Base-by-base conservation (phyloP, 2,797 vertebrate species). In the Paratrypauchen microcephalus region DNA sequence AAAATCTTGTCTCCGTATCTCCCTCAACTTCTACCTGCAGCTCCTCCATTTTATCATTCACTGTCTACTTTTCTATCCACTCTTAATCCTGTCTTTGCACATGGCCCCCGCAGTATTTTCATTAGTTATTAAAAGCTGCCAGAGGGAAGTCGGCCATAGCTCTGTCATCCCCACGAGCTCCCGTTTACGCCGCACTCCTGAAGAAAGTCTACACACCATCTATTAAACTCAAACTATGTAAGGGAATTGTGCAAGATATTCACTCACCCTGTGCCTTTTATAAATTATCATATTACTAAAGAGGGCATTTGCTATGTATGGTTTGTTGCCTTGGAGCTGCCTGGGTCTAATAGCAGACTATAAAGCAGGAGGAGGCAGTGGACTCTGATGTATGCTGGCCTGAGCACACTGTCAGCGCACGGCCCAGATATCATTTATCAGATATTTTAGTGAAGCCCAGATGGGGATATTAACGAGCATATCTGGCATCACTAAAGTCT, bases 91-190 rank as follows among this genome's bases (percentile, higher is more conserved):
- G 76, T 86, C 77, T 86, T 80, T 81, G 80, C 78, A 86, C 89
- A 89, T 84, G 78, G 55, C 74, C 79, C 83, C 80, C 83, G 55
- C 77, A 68, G 82, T 87, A 79, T 86, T 85, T 88, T 87, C 86
- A 85, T 89, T 88, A 86, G 84, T 88, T 87, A 92, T 91, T 91
- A 91, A 91, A 89, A 87, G 84, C 89, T 87, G 86, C 85, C 90
- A 86, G 68, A 69, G 58, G 15, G n/a, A 68, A 72, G 83, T 66
- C 66, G 83, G 76, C 82, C 81, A 84, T 91, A 83, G 83, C 86
- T 92, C 87, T 81, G 86, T 92, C 90, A 89, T 86, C 81, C 84
- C 84, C 83, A 70, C 75, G 79, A 88, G 85, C 75, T 85, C 80
- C 74, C 82, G 75, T 87, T 77, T 80, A 86, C 69, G 77, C 83